Evolutionary conservation across 2,113 vertebrate genomes (phyloP).

Genomic region (Atherinomorus stipes): DNA sequence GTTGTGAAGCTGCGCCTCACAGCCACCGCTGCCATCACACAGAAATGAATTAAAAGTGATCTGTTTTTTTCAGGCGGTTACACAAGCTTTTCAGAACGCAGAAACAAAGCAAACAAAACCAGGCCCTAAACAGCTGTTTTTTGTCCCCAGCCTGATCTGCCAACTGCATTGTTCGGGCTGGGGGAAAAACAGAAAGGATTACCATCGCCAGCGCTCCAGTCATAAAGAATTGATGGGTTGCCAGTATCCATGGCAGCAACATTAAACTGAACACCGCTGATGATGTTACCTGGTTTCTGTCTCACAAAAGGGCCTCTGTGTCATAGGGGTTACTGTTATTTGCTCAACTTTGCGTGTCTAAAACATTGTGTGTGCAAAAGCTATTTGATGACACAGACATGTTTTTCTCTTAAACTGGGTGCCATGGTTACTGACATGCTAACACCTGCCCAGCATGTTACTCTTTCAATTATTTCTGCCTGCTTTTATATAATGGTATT

Average conservation of each 20-base stretch:
- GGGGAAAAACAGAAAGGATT: conserved; percentile 67
- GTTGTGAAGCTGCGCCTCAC: conserved; percentile 77
- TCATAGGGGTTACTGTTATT: conserved; percentile 86
- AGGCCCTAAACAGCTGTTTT: conserved; percentile 79
- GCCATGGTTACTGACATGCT: conserved; percentile 89
- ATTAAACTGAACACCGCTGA: conserved; percentile 82
- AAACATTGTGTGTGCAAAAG: conserved; percentile 86
- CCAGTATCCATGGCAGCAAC: conserved; percentile 86
- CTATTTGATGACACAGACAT: conserved; percentile 82
- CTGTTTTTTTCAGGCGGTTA: conserved; percentile 72
- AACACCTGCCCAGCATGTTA: conserved; percentile 87
- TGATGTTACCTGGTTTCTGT: conserved; percentile 82
- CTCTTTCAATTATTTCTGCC: conserved; percentile 83
- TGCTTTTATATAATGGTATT: conserved; percentile 86
- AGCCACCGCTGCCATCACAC: conserved; percentile 77
- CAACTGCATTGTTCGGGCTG: conserved; percentile 75
- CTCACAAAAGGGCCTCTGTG: conserved; percentile 82
- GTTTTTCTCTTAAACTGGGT: conserved; percentile 75
- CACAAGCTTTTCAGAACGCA: conserved; percentile 75
- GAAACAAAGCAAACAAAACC: conserved; percentile 81
- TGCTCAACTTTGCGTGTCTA: conserved; percentile 86
- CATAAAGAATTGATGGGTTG: conserved; percentile 82
- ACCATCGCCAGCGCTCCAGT: conserved; percentile 79
- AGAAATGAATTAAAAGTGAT: conserved; percentile 82
- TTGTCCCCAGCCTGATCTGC: conserved; percentile 76